Conservation (phyloP, 2,888 invertebrate genomes). For the Oxytorus armatus region DNA sequence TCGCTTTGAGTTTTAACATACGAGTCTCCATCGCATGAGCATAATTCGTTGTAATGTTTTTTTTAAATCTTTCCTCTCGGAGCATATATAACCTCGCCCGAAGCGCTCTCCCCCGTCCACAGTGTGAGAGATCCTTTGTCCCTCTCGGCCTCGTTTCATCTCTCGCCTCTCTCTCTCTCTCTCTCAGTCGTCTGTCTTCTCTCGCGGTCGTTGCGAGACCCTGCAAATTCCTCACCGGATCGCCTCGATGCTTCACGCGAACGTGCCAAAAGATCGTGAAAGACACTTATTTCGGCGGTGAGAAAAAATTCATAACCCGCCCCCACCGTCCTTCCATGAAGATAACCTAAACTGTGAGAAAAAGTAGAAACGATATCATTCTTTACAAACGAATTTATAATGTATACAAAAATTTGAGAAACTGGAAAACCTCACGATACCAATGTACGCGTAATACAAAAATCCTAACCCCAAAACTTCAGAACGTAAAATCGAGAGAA, state of each 20-base stretch:
- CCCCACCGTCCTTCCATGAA: background rate
- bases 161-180: slow-evolving; percentile 42
- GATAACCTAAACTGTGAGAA: background rate
- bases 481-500: background rate
- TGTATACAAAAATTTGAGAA: too few relatives aligned
- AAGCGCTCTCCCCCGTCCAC: slow-evolving; percentile 13
- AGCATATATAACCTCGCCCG: slow-evolving; percentile 21
- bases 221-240: slow-evolving; percentile 47
- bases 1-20: background rate
- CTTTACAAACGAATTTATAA: background rate
- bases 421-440: too few relatives aligned
- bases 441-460: too few relatives aligned
- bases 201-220: slow-evolving; percentile 28
- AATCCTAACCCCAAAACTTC: too few relatives aligned
- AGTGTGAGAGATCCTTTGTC: slow-evolving; percentile 58
- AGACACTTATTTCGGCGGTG: slow-evolving; percentile 34
- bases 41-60: slow-evolving; percentile 7
- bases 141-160: slow-evolving; percentile 42
- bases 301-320: slow-evolving; percentile 29
- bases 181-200: slow-evolving; percentile 28
- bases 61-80: background rate
- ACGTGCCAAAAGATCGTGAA: slow-evolving; percentile 43
- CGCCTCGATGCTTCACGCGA: slow-evolving; percentile 60
- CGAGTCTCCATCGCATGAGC: background rate
- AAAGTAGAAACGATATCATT: background rate